A percentile compares a stretch with the other conserved stretches of the same genome.
phyloP scores from a whole-genome alignment of 2,888 invertebrate species.

The Phytoseiulus persimilis region DNA sequence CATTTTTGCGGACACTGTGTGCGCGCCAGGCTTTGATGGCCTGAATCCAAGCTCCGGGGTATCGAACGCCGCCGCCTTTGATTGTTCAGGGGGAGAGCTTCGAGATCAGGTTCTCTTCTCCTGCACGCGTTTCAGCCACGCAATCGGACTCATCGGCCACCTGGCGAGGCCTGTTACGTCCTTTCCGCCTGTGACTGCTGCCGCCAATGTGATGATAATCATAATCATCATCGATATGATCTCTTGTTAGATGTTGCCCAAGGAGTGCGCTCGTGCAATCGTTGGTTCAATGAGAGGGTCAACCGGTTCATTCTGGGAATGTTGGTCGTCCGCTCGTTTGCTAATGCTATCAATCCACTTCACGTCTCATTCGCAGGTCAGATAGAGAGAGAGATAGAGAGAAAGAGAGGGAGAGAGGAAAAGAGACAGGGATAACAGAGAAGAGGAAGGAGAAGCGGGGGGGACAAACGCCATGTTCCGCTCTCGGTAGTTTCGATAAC shows the following conservation, averaged over 20 bases:
- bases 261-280: background rate
- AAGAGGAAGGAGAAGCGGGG: too few relatives aligned
- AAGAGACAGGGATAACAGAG: too few relatives aligned
- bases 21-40: background rate
- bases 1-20: background rate
- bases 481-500: too few relatives aligned
- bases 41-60: background rate
- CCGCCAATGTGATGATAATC: background rate
- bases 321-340: too few relatives aligned
- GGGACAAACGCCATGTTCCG: too few relatives aligned
- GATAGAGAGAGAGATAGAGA: too few relatives aligned
- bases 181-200: background rate
- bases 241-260: background rate
- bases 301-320: too few relatives aligned
- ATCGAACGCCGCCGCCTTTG: background rate
- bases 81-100: background rate
- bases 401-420: too few relatives aligned
- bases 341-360: too few relatives aligned
- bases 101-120: background rate
- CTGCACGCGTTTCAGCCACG: background rate
- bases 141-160: background rate
- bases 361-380: too few relatives aligned
- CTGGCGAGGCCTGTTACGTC: background rate
- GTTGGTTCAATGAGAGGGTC: too few relatives aligned
- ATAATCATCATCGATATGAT: background rate